Conservation (phyloP, 64 coral and sea anemone genomes). For the Catalaphyllia jardinei region DNA sequence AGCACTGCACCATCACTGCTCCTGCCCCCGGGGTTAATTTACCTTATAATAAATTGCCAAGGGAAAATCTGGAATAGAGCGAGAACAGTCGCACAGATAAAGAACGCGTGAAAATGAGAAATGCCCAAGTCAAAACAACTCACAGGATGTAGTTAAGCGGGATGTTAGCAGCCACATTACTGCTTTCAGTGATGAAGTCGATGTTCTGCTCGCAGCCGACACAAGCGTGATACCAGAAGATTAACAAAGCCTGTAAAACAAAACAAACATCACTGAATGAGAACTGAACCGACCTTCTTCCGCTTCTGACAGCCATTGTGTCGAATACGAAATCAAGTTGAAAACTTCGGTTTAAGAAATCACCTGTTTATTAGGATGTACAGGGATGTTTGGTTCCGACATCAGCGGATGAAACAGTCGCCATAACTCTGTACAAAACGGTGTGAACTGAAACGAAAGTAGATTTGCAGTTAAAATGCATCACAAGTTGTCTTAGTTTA, state of each 20-base stretch:
- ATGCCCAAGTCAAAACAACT: slow-evolving; percentile 1
- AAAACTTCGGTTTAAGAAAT: neutral
- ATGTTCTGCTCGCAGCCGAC: slow-evolving; percentile 86
- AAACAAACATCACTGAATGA: neutral
- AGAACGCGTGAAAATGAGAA: neutral
- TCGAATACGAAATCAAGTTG: too few relatives aligned
- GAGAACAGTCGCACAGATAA: neutral
- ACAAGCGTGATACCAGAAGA: slow-evolving; percentile 96
- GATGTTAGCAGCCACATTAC: slow-evolving; percentile 81
- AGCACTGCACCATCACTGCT: too few relatives aligned
- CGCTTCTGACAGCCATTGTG: neutral
- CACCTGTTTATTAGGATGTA: slow-evolving; percentile 97
- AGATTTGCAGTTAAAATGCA: neutral
- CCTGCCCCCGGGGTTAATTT: too few relatives aligned
- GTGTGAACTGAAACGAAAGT: slow-evolving; percentile 59
- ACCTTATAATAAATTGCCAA: neutral
- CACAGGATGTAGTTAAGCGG: slow-evolving; percentile 99
- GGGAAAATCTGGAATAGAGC: neutral
- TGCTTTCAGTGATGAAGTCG: slow-evolving; percentile 88
- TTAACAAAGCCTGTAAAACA: slow-evolving; percentile 73
- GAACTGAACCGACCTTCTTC: too few relatives aligned
- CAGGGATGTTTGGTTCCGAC: slow-evolving; percentile 95
- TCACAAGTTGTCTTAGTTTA: neutral
- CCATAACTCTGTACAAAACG: slow-evolving; percentile 78
- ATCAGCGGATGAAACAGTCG: slow-evolving; percentile 91